Percentiles rank a stretch among this genome's conserved stretches.
Evolutionary conservation across 2,113 vertebrate genomes (phyloP).

Genomic region (Canis aureus): DNA sequence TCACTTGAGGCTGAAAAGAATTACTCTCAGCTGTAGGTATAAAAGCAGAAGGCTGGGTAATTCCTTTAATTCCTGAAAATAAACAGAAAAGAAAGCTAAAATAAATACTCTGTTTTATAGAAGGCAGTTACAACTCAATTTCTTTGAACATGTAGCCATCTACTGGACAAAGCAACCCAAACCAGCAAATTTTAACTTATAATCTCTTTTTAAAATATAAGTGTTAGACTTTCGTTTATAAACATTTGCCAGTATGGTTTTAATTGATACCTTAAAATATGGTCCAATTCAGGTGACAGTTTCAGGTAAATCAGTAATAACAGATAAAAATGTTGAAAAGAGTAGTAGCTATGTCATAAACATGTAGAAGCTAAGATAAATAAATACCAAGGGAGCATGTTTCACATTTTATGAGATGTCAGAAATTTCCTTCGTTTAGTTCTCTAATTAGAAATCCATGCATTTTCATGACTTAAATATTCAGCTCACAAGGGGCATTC

Average conservation of each 20-base stretch:
- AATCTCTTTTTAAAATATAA: slow-evolving; percentile 38
- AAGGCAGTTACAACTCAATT: not conserved
- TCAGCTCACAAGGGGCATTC: not conserved
- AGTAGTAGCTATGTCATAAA: slow-evolving; percentile 16
- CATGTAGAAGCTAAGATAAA: not conserved
- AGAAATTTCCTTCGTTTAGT: not conserved
- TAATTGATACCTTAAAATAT: slow-evolving; percentile 39
- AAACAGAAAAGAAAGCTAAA: slow-evolving; percentile 60
- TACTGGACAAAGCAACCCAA: slow-evolving; percentile 55
- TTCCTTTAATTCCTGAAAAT: slow-evolving; percentile 92
- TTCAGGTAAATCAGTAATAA: slow-evolving; percentile 3
- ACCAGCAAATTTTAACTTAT: slow-evolving; percentile 23
- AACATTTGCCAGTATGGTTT: slow-evolving; percentile 46
- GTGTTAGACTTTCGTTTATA: slow-evolving; percentile 20
- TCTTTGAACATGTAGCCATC: slow-evolving; percentile 59
- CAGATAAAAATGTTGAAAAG: slow-evolving; percentile 19
- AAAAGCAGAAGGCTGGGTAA: slow-evolving; percentile 94
- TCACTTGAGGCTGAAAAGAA: slow-evolving; percentile 96
- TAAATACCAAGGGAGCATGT: not conserved
- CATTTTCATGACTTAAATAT: slow-evolving; percentile 63
- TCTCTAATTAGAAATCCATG: slow-evolving; percentile 46
- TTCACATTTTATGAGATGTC: slow-evolving; percentile 39
- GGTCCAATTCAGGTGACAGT: not conserved
- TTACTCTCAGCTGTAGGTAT: slow-evolving; percentile 94
- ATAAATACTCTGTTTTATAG: slow-evolving; percentile 20